Base-by-base conservation (phyloP, 2,888 invertebrate genomes). In the Spodoptera picta region DNA sequence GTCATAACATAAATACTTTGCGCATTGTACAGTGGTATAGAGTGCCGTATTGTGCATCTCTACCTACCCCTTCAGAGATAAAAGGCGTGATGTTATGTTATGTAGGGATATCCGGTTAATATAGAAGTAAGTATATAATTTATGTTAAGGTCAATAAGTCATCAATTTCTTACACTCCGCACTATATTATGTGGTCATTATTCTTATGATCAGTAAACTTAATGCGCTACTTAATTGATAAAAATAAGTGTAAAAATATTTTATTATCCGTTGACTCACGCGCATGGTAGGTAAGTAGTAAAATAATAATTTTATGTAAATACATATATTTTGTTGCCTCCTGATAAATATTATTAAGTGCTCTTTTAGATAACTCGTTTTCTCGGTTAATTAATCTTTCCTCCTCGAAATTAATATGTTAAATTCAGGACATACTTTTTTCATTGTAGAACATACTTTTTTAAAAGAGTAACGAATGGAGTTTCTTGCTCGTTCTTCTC, bases 121-220 rank as follows among this genome's bases (percentile, higher is more conserved):
- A 48, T 43, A 31, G 41, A 31, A 27, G 57, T 57, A 27, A 51
- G 31, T 59, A 49, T 24, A 46, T 63, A 59, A 53, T 31, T 52
- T 52, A 67, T 67, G 60, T 50, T 24, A 24, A 60, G 50, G 52
- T 64, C 49, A 68, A 75, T 24, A 65, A 59, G 68, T 60, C 72
- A 53, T 52, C 19, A 12, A 52, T 72, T 62, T 64, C 63, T 72
- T n/a, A 69, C 69, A 65, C 62, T 50, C 50, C 44, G 10, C 27
- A 50, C 51, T 48, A 36, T 61, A 66, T 56, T 53, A 62, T 23
- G 31, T 65, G 77, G 62, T 63, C 71, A 74, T 79, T 72, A 74
- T 72, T 74, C 77, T 62, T 50, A 36, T 54, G 59, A 66, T 57
- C 52, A 71, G 65, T 69, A 60, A 66, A 69, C 53, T 72, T 52